These are phyloP conservation scores for Crotalus tigris DNA, from an alignment of 2,113 vertebrate genomes.

Conservation along the genomic window DNA sequence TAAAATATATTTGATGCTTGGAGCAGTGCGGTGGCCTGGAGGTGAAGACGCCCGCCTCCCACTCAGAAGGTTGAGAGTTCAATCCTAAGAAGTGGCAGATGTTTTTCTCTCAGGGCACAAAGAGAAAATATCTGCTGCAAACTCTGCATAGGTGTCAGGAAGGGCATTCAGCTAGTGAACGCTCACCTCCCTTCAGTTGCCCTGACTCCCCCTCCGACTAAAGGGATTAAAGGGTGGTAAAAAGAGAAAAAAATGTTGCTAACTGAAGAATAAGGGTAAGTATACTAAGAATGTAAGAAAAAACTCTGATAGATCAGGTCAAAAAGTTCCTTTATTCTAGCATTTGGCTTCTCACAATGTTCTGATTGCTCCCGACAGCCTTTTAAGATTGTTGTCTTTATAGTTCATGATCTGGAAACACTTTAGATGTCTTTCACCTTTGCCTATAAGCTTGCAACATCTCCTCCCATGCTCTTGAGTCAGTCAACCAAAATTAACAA, in stretches of 20 bases:
- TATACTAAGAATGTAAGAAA: background rate
- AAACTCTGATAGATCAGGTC: background rate
- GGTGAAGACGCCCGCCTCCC: background rate
- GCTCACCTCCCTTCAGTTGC: background rate
- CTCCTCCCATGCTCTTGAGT: background rate
- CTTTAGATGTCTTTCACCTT: background rate
- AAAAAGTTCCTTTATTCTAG: background rate
- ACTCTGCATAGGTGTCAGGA: background rate
- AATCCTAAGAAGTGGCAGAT: background rate
- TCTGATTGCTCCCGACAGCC: no score
- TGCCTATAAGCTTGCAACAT: background rate
- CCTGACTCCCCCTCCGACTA: background rate
- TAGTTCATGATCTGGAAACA: background rate
- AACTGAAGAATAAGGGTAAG: background rate
- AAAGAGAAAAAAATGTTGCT: background rate
- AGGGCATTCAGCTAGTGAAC: background rate
- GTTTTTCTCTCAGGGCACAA: background rate
- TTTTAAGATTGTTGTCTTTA: background rate
- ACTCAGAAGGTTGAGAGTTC: background rate
- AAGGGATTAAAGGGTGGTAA: background rate
- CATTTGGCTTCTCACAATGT: background rate
- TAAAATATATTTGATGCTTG: background rate
- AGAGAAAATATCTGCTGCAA: background rate
- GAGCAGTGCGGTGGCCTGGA: background rate
- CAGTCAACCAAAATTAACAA: background rate